Evolutionary conservation across 2,888 invertebrate species (phyloP), one percentile per base, ranked within the genome.

Genomic region (Eilema sororculum): DNA sequence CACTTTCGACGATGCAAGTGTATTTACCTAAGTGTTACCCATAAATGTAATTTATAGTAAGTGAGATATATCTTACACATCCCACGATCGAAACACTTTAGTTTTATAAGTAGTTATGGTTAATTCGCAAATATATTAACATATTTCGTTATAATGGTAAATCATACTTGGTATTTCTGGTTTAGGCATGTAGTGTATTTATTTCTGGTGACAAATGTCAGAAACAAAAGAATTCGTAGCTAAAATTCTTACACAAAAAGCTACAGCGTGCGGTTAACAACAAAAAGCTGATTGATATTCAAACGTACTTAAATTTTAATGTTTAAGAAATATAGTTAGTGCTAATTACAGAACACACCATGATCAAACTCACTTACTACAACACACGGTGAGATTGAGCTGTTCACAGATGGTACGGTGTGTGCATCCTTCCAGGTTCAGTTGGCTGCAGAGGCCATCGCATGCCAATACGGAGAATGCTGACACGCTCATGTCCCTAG

Each of bases 291-390:
- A 4, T 61, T 33, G n/a, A 61, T 57, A 16, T 10, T 28, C 25
- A 37, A 56, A 24, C 25, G 9, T 56, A 62, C 0, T 20, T 28
- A 24, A 13, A 58, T 33, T 20, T 57, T 64, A 61, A 69, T 24
- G 64, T 61, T 57, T 61, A 57, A 69, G 22, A 72, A 12, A 22
- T 56, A 68, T 5, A 62, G 25, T 52, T 60, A 69, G 68, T 78
- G 76, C 62, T 63, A 58, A 71, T 64, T 76, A 82, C 73, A 77
- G 68, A 84, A 87, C 84, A 87, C 87, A 85, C 82, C 87, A 76
- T 75, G 82, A 84, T 73, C 88, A 89, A 84, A 91, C 91, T 92
- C 90, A 93, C 94, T 93, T 93, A 95, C 94, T 93, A 92, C 94
- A 95, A 89, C 94, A 95, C 82, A 93, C 89, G 77, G 86, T 77